These are phyloP conservation scores for Tyrophagus putrescentiae DNA, from an alignment of 1,140 invertebrate species.

Conservation along the genomic window DNA sequence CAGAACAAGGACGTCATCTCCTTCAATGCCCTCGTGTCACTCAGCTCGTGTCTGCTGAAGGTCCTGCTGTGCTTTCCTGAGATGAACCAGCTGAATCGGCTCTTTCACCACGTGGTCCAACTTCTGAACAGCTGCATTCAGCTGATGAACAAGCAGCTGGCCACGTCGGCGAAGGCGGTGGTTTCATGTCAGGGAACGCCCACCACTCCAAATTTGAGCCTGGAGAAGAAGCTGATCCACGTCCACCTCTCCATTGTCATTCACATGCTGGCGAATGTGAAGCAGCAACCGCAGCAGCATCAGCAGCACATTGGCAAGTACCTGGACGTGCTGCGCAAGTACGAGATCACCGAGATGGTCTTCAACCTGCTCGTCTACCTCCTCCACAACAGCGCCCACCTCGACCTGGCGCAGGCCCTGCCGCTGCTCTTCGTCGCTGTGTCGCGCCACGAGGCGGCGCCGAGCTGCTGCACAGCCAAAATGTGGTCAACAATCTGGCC, in stretches of 20 bases:
- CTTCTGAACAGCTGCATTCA: not conserved
- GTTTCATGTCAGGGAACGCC: not conserved
- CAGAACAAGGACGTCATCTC: not conserved
- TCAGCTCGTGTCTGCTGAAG: conserved; percentile 3
- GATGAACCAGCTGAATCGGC: not conserved
- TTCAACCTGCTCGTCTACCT: conserved; percentile 9
- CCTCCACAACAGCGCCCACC: conserved; percentile 8
- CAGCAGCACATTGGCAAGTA: not conserved
- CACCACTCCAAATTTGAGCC: not conserved
- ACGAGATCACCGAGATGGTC: conserved; percentile 10
- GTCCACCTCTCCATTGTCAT: not conserved
- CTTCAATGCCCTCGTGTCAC: conserved; percentile 8
- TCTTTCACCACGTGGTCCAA: not conserved
- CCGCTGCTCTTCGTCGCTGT: not conserved
- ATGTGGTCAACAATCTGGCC: not conserved
- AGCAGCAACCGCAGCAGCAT: not conserved
- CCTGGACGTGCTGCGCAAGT: not conserved
- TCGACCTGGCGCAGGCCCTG: conserved; percentile 14
- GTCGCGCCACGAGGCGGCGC: not conserved
- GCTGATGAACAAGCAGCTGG: conserved; percentile 2
- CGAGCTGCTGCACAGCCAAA: conserved; percentile 1
- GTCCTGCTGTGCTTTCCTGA: not conserved
- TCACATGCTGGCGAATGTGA: not conserved
- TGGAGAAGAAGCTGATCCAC: conserved; percentile 1
- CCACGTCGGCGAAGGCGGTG: not conserved